These are phyloP conservation scores for Acanthosoma haemorrhoidale DNA, from an alignment of 2,888 invertebrate species.

Conservation along the genomic window DNA sequence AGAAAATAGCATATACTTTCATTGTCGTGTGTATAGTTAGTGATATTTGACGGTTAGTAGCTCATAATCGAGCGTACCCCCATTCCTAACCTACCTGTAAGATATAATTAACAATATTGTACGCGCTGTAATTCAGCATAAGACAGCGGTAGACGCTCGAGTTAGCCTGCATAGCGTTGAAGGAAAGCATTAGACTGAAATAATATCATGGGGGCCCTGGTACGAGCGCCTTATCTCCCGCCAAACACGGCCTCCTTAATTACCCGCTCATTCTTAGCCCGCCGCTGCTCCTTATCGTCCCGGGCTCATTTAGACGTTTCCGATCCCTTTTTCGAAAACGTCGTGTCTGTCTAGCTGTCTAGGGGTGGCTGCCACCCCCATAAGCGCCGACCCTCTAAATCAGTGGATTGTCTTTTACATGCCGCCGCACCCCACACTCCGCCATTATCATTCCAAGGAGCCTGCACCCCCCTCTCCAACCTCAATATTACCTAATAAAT, in stretches of 20 bases:
- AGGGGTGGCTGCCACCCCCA: background rate
- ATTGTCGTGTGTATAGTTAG: no score
- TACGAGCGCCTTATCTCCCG: constrained; percentile 15
- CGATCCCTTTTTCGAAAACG: constrained; percentile 17
- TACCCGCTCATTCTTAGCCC: constrained; percentile 14
- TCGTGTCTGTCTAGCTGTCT: background rate
- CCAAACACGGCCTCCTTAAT: constrained; percentile 17
- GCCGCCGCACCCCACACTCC: background rate
- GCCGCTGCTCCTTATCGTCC: background rate
- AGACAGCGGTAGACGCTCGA: background rate
- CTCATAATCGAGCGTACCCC: background rate
- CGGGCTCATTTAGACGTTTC: constrained; percentile 18
- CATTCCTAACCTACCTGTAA: background rate
- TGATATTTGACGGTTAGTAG: no score
- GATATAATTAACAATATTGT: background rate
- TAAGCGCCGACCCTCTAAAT: background rate
- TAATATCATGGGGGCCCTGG: constrained; percentile 14
- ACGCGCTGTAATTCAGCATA: background rate
- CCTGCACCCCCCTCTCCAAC: background rate
- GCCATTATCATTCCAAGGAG: constrained; percentile 28
- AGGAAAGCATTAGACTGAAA: constrained; percentile 12
- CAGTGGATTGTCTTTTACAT: constrained; percentile 27
- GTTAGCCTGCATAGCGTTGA: constrained; percentile 3
- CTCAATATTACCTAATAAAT: constrained; percentile 27
- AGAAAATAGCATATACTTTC: no score